A percentile compares a stretch with the other conserved stretches of the same genome.
Evolutionary conservation across 2,113 vertebrate species (phyloP).

Genomic region (Phyllostomus discolor): DNA sequence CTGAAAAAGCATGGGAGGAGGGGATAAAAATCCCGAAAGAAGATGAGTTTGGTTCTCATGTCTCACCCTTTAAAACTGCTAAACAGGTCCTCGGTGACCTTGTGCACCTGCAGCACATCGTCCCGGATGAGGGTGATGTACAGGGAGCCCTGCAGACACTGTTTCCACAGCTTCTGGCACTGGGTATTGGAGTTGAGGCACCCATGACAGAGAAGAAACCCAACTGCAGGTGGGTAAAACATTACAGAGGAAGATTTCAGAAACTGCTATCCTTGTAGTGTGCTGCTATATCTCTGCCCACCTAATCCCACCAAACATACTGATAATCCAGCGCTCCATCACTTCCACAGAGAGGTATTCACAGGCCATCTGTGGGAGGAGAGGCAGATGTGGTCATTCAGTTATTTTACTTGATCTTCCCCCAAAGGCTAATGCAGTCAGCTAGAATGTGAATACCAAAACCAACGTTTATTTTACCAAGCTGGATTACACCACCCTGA

Average conservation of each 20-base stretch:
- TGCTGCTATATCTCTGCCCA: not conserved
- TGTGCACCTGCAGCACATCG: conserved; percentile 89
- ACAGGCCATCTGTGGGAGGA: conserved; percentile 87
- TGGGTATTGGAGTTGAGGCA: conserved; percentile 82
- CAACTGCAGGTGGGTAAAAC: conserved; percentile 78
- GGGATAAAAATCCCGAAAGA: not conserved
- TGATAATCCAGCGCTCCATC: conserved; percentile 94
- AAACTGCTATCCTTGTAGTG: not conserved
- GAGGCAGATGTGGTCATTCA: not conserved
- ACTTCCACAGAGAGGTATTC: conserved; percentile 93
- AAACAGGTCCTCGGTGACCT: conserved; percentile 89
- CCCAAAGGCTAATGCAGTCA: not conserved
- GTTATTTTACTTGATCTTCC: not conserved
- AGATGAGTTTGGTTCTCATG: not conserved
- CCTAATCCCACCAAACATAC: conserved; percentile 80
- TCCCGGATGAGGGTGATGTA: conserved; percentile 90
- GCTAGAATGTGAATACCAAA: not conserved
- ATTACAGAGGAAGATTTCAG: not conserved
- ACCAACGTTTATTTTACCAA: not conserved
- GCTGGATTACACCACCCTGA: not conserved
- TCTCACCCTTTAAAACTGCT: conserved; percentile 88
- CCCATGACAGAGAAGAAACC: conserved; percentile 91
- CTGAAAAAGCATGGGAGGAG: not conserved
- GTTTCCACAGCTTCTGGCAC: conserved; percentile 91
- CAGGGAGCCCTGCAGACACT: conserved; percentile 88